A percentile compares a stretch with the other conserved stretches of the same genome.
Conservation (phyloP, 2,888 invertebrate species). For the Ptychoptera albimana region DNA sequence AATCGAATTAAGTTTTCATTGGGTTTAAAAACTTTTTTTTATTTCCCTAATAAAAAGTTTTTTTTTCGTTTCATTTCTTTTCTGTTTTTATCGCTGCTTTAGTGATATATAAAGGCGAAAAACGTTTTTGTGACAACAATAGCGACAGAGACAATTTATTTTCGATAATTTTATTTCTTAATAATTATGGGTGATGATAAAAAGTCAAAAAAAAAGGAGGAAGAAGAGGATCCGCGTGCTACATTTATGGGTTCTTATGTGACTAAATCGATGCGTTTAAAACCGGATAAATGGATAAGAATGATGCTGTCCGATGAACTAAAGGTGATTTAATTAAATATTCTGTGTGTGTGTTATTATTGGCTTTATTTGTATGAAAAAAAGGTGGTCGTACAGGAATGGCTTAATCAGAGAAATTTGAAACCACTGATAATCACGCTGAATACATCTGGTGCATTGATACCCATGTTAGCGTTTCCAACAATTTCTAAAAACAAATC, state of each 20-base stretch:
- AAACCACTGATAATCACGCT: conserved; percentile 29
- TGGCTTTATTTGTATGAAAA: background rate
- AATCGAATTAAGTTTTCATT: too few species aligned
- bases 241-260: conserved; percentile 66
- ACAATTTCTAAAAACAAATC: conserved; percentile 26
- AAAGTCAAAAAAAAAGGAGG: conserved; percentile 9
- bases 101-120: too few species aligned
- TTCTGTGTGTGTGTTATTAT: background rate
- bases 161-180: background rate
- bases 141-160: too few species aligned
- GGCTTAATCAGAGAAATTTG: conserved; percentile 24
- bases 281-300: conserved; percentile 76
- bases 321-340: conserved; percentile 33
- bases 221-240: conserved; percentile 49
- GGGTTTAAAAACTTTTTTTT: too few species aligned
- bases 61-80: too few species aligned
- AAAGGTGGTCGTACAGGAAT: conserved; percentile 15
- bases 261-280: conserved; percentile 56
- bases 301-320: conserved; percentile 57
- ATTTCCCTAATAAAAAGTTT: too few species aligned
- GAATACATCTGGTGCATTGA: conserved; percentile 31
- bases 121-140: too few species aligned
- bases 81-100: too few species aligned
- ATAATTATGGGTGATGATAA: background rate
- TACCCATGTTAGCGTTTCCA: conserved; percentile 31